These are phyloP conservation scores for Anabacerthia variegaticeps DNA, from an alignment of 2,797 vertebrate species.

Conservation along the genomic window DNA sequence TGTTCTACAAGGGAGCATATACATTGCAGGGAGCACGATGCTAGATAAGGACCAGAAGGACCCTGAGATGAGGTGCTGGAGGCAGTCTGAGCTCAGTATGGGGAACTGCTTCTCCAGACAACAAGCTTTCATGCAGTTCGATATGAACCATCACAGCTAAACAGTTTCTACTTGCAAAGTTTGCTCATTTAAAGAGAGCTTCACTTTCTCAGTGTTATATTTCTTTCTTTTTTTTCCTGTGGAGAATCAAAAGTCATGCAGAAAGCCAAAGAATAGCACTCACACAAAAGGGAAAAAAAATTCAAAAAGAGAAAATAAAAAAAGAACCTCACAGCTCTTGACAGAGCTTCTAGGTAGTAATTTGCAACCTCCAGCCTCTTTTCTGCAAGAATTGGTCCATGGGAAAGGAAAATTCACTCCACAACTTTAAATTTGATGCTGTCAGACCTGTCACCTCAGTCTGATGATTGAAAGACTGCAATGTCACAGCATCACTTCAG, in stretches of 20 bases:
- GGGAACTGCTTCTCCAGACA: not conserved
- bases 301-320: not conserved
- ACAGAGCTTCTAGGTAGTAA: not conserved
- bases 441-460: conserved; percentile 9
- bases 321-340: not conserved
- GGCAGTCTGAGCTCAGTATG: not conserved
- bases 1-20: not conserved
- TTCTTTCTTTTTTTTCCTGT: not conserved
- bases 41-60: not conserved
- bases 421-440: not conserved
- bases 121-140: not conserved
- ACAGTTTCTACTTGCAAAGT: not conserved
- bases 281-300: not conserved
- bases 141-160: not conserved
- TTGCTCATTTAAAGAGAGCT: not conserved
- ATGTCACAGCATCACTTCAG: conserved; percentile 4
- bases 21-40: not conserved
- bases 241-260: not conserved
- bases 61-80: not conserved
- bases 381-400: not conserved
- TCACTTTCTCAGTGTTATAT: not conserved
- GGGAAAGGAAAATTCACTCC: not conserved
- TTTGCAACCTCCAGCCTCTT: not conserved
- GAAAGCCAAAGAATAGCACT: not conserved
- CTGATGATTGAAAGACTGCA: not conserved